These are phyloP conservation scores for Dorcus hopei DNA, from an alignment of 2,888 invertebrate genomes.

Conservation along the genomic window DNA sequence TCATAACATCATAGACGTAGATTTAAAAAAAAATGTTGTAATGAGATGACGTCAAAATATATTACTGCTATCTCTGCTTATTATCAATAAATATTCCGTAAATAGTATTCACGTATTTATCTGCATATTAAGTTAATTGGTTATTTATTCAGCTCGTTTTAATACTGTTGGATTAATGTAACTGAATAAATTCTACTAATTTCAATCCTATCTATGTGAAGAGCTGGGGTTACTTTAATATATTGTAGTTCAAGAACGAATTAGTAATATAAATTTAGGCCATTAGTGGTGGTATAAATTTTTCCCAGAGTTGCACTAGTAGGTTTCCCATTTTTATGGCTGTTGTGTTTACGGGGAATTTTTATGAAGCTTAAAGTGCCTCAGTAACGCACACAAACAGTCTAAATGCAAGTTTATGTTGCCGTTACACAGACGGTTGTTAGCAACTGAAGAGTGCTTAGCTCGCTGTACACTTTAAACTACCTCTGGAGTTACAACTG, in stretches of 20 bases:
- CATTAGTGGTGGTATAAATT: not conserved
- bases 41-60: too few relatives aligned
- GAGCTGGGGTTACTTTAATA: too few relatives aligned
- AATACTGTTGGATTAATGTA: too few relatives aligned
- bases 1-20: too few relatives aligned
- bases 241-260: not conserved
- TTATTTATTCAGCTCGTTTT: too few relatives aligned
- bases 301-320: not conserved
- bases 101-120: too few relatives aligned
- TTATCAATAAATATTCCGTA: too few relatives aligned
- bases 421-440: not conserved
- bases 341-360: conserved; percentile 9
- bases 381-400: conserved; percentile 5
- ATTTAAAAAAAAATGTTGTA: too few relatives aligned
- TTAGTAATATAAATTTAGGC: not conserved
- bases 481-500: not conserved
- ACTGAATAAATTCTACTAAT: too few relatives aligned
- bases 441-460: conserved; percentile 2
- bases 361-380: conserved; percentile 8
- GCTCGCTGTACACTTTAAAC: conserved; percentile 1
- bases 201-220: too few relatives aligned
- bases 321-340: conserved; percentile 5
- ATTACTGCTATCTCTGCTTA: too few relatives aligned
- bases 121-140: too few relatives aligned
- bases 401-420: conserved; percentile 5